A percentile compares a stretch with the other conserved stretches of the same genome.
These are phyloP conservation scores for Rhynchophorus ferrugineus DNA, from an alignment of 1,140 invertebrate genomes.

Conservation along the genomic window DNA sequence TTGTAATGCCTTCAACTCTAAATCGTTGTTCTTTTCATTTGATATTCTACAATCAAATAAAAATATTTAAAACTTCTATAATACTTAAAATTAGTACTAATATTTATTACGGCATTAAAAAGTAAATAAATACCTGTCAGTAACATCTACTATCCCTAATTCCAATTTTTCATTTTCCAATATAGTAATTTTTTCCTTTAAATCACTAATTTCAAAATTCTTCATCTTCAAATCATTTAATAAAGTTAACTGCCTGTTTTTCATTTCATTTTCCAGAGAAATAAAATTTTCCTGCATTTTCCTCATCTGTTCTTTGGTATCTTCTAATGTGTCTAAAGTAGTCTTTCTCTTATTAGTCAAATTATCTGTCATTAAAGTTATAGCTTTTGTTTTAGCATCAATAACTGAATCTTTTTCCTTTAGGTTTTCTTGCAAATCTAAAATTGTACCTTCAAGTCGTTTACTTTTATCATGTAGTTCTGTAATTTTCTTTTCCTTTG, in stretches of 20 bases:
- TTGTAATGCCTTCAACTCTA: neutral
- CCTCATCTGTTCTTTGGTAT: constrained; percentile 71
- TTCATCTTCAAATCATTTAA: constrained; percentile 31
- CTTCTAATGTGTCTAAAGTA: constrained; percentile 63
- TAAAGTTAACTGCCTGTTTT: constrained; percentile 45
- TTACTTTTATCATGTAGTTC: constrained; percentile 48
- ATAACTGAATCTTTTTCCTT: constrained; percentile 82
- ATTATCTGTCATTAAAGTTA: constrained; percentile 68
- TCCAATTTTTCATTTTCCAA: constrained; percentile 21
- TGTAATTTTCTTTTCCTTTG: constrained; percentile 45
- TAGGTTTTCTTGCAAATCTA: constrained; percentile 69
- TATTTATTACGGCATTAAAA: neutral
- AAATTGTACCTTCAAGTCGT: constrained; percentile 55
- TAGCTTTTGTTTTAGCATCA: constrained; percentile 72
- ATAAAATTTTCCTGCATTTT: constrained; percentile 73
- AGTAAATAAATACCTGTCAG: neutral
- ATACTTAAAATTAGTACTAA: neutral
- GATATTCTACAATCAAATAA: neutral
- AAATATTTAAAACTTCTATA: neutral
- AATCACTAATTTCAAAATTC: constrained; percentile 31
- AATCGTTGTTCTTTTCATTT: neutral
- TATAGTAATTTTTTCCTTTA: constrained; percentile 19
- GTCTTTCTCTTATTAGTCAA: constrained; percentile 64
- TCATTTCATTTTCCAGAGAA: constrained; percentile 61
- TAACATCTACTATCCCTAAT: constrained; percentile 3